Evolutionary conservation across 2,888 invertebrate genomes (phyloP).

Genomic region (Rhogogaster chlorosoma): DNA sequence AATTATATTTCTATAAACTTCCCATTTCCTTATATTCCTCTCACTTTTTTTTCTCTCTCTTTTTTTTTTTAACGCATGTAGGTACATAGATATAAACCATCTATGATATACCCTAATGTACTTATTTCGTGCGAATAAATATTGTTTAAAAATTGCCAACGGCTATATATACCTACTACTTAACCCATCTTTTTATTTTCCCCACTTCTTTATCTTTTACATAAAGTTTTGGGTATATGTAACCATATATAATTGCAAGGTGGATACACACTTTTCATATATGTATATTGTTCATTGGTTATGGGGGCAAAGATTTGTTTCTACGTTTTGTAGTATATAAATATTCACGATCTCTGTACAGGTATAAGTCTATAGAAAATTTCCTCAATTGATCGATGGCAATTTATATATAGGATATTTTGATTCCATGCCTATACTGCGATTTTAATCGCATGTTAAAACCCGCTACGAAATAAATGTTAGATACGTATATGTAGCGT

Average conservation of each 20-base stretch:
- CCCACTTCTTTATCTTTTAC: neutral
- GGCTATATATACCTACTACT: too few relatives aligned
- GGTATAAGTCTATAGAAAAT: neutral
- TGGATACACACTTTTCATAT: too few relatives aligned
- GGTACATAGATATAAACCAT: neutral
- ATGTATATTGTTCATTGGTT: too few relatives aligned
- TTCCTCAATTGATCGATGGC: neutral
- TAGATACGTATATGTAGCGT: too few relatives aligned
- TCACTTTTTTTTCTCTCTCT: neutral
- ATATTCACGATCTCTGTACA: neutral
- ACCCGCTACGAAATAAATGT: too few relatives aligned
- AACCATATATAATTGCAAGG: too few relatives aligned
- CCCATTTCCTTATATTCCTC: neutral
- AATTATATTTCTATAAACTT: neutral
- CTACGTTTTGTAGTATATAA: neutral
- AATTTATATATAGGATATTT: neutral
- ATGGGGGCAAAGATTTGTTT: neutral
- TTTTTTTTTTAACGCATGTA: neutral
- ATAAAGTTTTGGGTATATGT: neutral
- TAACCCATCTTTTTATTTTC: neutral
- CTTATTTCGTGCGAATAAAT: conserved; percentile 23
- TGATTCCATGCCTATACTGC: too few relatives aligned
- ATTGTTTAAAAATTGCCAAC: neutral
- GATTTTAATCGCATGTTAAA: too few relatives aligned
- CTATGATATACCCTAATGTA: neutral